Evolutionary conservation across 2,888 invertebrate species (phyloP), one percentile per base, ranked within the genome.

Genomic region (Chalcosyrphus nemorum): DNA sequence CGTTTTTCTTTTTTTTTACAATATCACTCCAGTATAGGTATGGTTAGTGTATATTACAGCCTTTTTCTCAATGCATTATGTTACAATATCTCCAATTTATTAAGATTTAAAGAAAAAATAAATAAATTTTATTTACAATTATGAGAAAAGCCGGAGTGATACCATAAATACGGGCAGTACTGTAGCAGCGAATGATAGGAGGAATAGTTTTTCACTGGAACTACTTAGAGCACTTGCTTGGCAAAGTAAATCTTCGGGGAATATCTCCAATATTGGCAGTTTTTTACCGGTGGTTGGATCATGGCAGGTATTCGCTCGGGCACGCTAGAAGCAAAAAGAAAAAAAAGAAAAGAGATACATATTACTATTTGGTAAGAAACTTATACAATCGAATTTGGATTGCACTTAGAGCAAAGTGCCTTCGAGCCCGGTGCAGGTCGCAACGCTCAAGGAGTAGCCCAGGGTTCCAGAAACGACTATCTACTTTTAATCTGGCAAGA

Each of bases 181-280:
- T 81, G 90, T 89, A 72, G 88, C 88, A 71, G 88, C 88, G 77
- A 90, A 91, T 21, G 91, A 91, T 21, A 91, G 84, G 32, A 91
- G 87, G 77, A 91, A 91, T 32, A 91, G 86, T 13, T 90, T 89
- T 59, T 90, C 94, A 86, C 91, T 90, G n/a, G 94, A 93, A 87
- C 94, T 93, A 88, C 96, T 96, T 75, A 97, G 93, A 0, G 97
- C 97, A 89, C 96, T 96, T 63, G 97, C 97, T 91, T 97, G 96
- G 90, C 97, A 97, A 86, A 95, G 94, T 87, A 96, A 93, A 89
- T 96, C 95, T 91, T 96, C 96, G 2, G 96, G 95, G 70, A 95
- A 94, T 61, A 96, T 93, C 88, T 95, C 95, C 61, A 96, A 93
- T 78, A 96, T 94, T 3, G 95, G 95, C 82, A 95, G 92, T 80